These are phyloP conservation scores for Budorcas taxicolor DNA, from an alignment of 2,113 vertebrate species.

Conservation along the genomic window DNA sequence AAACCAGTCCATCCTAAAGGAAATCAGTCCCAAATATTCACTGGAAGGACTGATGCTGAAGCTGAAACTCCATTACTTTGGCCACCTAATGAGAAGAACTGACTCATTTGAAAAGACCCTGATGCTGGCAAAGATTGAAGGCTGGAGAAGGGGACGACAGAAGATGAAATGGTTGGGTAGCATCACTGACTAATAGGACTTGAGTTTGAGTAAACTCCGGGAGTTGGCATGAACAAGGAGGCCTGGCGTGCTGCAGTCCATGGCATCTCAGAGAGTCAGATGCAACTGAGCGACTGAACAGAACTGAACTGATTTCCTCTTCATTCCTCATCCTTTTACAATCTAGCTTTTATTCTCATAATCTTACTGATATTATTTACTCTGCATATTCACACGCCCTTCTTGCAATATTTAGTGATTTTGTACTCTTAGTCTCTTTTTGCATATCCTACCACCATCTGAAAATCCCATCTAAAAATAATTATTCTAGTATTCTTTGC, in stretches of 20 bases:
- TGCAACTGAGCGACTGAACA: not conserved
- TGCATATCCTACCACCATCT: not conserved
- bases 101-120: not conserved
- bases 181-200: not conserved
- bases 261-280: not conserved
- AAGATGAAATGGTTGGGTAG: not conserved
- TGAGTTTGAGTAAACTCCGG: not conserved
- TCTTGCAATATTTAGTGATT: not conserved
- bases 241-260: not conserved
- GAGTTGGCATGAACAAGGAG: not conserved
- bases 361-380: not conserved
- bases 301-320: not conserved
- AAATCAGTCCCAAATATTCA: not conserved
- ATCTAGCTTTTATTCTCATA: not conserved
- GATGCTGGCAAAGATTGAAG: not conserved
- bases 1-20: not conserved
- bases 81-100: not conserved
- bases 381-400: not conserved
- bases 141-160: accelerated
- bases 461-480: not conserved
- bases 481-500: not conserved
- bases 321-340: not conserved
- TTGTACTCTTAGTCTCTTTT: not conserved
- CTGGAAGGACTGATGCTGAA: not conserved
- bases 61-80: not conserved